These are phyloP conservation scores for Harpalus rufipes DNA, from an alignment of 2,888 invertebrate species.

Conservation along the genomic window DNA sequence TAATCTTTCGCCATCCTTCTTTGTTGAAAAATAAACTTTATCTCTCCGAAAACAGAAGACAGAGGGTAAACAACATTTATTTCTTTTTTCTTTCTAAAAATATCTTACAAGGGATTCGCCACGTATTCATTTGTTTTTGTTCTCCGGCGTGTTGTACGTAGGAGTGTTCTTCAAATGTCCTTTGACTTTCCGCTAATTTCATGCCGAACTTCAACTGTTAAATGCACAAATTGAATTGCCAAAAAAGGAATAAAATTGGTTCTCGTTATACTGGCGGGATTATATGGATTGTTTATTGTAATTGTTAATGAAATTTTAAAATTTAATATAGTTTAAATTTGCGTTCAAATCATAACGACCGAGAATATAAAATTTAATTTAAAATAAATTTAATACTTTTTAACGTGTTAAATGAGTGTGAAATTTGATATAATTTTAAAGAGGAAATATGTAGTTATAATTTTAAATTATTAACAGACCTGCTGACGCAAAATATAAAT, in stretches of 20 bases:
- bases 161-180: constrained; percentile 5
- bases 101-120: constrained; percentile 5
- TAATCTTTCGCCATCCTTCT: neutral
- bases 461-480: neutral
- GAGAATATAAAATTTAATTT: neutral
- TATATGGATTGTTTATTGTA: too few relatives aligned
- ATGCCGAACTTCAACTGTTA: constrained; percentile 2
- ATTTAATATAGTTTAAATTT: neutral
- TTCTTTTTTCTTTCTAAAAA: neutral
- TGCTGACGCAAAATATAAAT: too few relatives aligned
- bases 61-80: constrained; percentile 1
- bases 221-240: neutral
- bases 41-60: constrained; percentile 1
- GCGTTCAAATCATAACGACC: neutral
- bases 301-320: neutral
- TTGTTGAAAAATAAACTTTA: neutral
- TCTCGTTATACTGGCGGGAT: too few relatives aligned
- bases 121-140: neutral
- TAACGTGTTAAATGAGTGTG: neutral
- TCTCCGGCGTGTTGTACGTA: neutral
- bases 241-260: neutral
- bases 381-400: neutral
- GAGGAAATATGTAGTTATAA: neutral
- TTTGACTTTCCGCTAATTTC: neutral
- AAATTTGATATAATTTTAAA: neutral